A percentile compares a stretch with the other conserved stretches of the same genome.
These are phyloP conservation scores for Heliconius eleuchia DNA, from an alignment of 1,140 invertebrate species.

Conservation along the genomic window DNA sequence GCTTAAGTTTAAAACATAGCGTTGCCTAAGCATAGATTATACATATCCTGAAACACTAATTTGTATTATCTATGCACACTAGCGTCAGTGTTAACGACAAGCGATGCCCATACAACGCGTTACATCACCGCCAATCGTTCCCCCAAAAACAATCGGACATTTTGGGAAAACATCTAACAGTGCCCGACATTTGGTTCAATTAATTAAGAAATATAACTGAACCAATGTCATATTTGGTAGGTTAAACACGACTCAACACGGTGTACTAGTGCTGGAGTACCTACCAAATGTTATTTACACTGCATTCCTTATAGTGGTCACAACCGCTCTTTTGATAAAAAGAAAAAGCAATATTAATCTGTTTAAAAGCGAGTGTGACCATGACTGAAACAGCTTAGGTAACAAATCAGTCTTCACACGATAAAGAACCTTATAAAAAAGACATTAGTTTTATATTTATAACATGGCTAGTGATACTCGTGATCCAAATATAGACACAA, in stretches of 20 bases:
- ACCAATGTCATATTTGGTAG: conserved; percentile 58
- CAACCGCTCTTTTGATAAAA: conserved; percentile 44
- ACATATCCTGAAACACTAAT: conserved; percentile 44
- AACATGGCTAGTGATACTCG: conserved; percentile 47
- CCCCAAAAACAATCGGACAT: conserved; percentile 28
- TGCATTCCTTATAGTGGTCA: conserved; percentile 70
- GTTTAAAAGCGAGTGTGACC: conserved; percentile 58
- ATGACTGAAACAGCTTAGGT: conserved; percentile 60
- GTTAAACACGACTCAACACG: conserved; percentile 61
- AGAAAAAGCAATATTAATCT: conserved; percentile 24
- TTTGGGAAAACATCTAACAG: conserved; percentile 36
- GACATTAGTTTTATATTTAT: conserved; percentile 71
- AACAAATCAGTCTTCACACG: conserved; percentile 75
- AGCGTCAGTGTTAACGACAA: conserved; percentile 77
- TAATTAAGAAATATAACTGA: conserved; percentile 40
- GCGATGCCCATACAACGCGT: conserved; percentile 77
- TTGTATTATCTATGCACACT: conserved; percentile 49
- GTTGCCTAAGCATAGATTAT: conserved; percentile 43
- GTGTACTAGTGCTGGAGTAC: conserved; percentile 56
- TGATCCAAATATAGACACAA: conserved; percentile 36
- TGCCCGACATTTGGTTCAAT: conserved; percentile 27
- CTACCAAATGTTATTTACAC: conserved; percentile 79
- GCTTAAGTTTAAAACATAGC: conserved; percentile 35
- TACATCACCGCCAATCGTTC: conserved; percentile 48
- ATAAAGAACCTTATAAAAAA: conserved; percentile 69